phyloP scores from a whole-genome alignment of 2,113 vertebrate genomes.

The Scophthalmus maximus region DNA sequence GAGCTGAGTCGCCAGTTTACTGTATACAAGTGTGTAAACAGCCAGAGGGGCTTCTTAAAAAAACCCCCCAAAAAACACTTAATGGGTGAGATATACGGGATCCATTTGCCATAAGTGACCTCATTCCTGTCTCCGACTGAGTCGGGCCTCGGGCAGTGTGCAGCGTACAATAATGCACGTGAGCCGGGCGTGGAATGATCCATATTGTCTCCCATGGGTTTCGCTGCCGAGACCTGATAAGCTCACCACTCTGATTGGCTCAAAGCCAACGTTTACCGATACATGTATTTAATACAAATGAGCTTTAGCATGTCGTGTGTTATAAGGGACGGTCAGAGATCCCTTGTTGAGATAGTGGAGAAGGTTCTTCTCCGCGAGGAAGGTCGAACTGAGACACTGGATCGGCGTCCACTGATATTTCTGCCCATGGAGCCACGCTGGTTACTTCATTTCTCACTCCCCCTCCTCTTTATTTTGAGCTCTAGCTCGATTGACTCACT shows the following conservation, averaged over 20 bases:
- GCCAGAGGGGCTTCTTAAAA: slow-evolving; percentile 12
- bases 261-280: not conserved
- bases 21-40: slow-evolving; percentile 40
- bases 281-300: not conserved
- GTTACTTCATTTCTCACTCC: not conserved
- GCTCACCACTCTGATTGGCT: not conserved
- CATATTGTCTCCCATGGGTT: slow-evolving; percentile 16
- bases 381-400: too few species aligned
- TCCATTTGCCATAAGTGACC: slow-evolving; percentile 72
- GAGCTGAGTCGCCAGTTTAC: slow-evolving; percentile 28
- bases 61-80: slow-evolving; percentile 42
- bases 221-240: not conserved
- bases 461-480: not conserved
- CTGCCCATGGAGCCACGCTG: too few species aligned
- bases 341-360: too few species aligned
- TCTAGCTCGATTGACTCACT: too few species aligned
- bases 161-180: slow-evolving; percentile 45
- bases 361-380: too few species aligned
- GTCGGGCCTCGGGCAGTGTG: slow-evolving; percentile 40
- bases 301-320: too few species aligned
- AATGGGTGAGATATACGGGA: slow-evolving; percentile 63
- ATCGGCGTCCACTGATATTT: too few species aligned
- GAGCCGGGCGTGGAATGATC: slow-evolving; percentile 18
- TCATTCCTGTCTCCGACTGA: slow-evolving; percentile 67
- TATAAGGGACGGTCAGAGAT: too few species aligned